These are phyloP conservation scores for Tetrao urogallus DNA, from an alignment of 2,113 vertebrate species.

Conservation along the genomic window DNA sequence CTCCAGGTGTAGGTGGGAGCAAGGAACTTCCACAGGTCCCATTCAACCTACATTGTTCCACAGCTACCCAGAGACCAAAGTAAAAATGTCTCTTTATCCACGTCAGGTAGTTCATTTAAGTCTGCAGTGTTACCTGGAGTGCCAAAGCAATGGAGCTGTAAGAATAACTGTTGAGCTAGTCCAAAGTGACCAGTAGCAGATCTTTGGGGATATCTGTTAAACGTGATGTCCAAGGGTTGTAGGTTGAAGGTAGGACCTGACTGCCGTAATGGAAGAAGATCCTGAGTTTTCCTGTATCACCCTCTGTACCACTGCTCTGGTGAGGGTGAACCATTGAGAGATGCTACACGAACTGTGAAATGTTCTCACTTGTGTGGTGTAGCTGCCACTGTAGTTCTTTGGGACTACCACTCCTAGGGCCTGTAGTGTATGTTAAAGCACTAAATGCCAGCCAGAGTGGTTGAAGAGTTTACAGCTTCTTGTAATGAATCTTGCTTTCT, in stretches of 20 bases:
- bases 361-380: neutral
- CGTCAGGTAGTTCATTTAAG: neutral
- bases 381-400: neutral
- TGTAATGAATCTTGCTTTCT: neutral
- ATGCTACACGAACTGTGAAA: neutral
- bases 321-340: neutral
- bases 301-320: neutral
- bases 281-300: neutral
- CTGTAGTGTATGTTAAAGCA: neutral
- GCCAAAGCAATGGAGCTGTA: neutral
- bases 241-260: neutral
- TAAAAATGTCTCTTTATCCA: conserved; percentile 42
- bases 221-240: rapidly evolving
- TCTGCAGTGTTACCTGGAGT: neutral
- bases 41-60: conserved; percentile 1
- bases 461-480: neutral
- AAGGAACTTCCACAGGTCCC: neutral
- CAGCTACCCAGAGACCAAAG: neutral
- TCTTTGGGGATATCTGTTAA: neutral
- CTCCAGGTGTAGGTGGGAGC: neutral
- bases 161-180: conserved; percentile 6
- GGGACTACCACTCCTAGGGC: neutral
- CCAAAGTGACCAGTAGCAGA: conserved; percentile 10
- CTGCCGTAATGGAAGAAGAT: neutral
- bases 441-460: neutral